Conservation (phyloP, 2,797 vertebrate genomes). For the Epinephelus coioides region DNA sequence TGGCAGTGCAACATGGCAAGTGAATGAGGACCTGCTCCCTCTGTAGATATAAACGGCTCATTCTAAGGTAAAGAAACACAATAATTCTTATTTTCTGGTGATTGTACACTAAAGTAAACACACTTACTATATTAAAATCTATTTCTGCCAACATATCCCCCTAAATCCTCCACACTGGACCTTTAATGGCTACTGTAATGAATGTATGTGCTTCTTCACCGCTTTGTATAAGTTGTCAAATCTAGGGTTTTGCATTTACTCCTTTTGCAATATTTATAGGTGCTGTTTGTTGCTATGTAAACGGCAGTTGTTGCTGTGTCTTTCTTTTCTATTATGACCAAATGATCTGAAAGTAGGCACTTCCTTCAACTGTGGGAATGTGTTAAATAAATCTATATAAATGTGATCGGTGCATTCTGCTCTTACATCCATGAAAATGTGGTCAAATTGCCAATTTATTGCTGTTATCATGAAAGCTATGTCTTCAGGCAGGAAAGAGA, state of each 20-base stretch:
- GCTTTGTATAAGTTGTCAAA: neutral
- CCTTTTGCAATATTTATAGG: neutral
- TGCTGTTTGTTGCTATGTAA: neutral
- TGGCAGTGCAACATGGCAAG: no score
- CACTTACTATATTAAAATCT: no score
- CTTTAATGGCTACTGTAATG: neutral
- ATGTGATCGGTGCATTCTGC: conserved; percentile 39
- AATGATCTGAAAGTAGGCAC: conserved; percentile 12
- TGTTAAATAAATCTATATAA: conserved; percentile 30
- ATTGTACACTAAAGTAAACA: no score
- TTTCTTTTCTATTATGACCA: conserved; percentile 14
- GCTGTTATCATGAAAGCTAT: conserved; percentile 62
- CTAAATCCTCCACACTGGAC: no score
- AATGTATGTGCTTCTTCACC: neutral
- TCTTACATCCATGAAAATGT: conserved; percentile 49
- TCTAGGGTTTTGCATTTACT: neutral
- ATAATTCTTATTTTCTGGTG: no score
- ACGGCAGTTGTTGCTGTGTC: neutral
- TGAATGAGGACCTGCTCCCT: no score
- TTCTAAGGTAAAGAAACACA: no score
- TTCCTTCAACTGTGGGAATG: conserved; percentile 17
- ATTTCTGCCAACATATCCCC: no score
- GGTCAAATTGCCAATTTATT: conserved; percentile 58
- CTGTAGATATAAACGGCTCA: no score
- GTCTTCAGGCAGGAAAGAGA: conserved; percentile 46